These are phyloP conservation scores for Arctopsyche grandis DNA, from an alignment of 1,140 invertebrate species.

Conservation along the genomic window DNA sequence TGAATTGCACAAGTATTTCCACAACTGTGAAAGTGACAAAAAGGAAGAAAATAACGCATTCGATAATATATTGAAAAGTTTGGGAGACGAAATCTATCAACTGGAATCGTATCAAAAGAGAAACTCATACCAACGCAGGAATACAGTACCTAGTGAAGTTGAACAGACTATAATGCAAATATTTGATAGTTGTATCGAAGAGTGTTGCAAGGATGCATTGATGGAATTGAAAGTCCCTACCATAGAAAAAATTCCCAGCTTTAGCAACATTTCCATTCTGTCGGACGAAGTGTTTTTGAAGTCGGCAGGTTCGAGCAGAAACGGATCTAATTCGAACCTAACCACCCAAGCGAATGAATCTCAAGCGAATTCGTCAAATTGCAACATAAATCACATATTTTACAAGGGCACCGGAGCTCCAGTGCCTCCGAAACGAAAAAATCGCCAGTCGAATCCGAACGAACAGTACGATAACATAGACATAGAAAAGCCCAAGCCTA, in stretches of 20 bases:
- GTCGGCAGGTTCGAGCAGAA: slow-evolving; percentile 36
- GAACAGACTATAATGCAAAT: slow-evolving; percentile 58
- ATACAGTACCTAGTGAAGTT: slow-evolving; percentile 59
- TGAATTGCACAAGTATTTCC: slow-evolving; percentile 6
- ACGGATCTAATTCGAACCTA: slow-evolving; percentile 37
- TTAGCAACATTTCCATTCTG: slow-evolving; percentile 47
- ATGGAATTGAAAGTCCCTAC: slow-evolving; percentile 51
- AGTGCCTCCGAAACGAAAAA: slow-evolving; percentile 57
- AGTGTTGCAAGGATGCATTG: slow-evolving; percentile 28
- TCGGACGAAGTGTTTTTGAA: slow-evolving; percentile 52
- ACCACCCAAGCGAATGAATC: slow-evolving; percentile 52
- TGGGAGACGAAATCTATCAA: slow-evolving; percentile 64
- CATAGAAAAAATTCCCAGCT: slow-evolving; percentile 51
- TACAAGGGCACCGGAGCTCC: slow-evolving; percentile 57
- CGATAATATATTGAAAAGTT: slow-evolving; percentile 63
- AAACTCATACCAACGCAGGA: slow-evolving; percentile 56
- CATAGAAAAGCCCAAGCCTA: slow-evolving; percentile 34
- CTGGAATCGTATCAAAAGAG: slow-evolving; percentile 63
- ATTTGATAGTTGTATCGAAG: slow-evolving; percentile 59
- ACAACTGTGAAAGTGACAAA: neutral
- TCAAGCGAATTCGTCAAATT: slow-evolving; percentile 56
- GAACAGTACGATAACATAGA: slow-evolving; percentile 23
- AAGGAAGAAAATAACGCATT: slow-evolving; percentile 56
- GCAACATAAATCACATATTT: slow-evolving; percentile 56
- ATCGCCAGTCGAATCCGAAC: slow-evolving; percentile 43